Percentiles rank a stretch among this genome's conserved stretches.
Conservation (phyloP, 2,888 invertebrate species). For the Plemyria rubiginata region DNA sequence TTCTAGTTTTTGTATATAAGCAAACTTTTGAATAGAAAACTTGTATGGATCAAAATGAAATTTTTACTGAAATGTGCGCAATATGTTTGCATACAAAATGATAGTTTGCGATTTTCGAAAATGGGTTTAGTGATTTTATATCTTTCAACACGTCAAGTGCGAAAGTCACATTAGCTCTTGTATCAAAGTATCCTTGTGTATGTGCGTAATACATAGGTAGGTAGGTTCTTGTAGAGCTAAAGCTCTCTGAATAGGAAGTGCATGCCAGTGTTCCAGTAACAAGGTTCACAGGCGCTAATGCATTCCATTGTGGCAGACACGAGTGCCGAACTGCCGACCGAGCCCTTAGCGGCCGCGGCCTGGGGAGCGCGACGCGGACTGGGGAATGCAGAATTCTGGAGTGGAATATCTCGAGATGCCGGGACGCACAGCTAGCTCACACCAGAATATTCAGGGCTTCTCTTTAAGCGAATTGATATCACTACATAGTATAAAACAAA, state of each 20-base stretch:
- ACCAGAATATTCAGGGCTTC: not conserved
- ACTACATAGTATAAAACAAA: too few relatives aligned
- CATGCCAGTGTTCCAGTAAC: conserved; percentile 8
- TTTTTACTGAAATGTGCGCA: too few relatives aligned
- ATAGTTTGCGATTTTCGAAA: too few relatives aligned
- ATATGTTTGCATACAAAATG: too few relatives aligned
- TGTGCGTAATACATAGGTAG: not conserved
- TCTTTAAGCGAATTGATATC: not conserved
- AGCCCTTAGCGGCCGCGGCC: not conserved
- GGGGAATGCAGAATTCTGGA: conserved; percentile 14
- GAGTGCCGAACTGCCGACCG: too few relatives aligned
- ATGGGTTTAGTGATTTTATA: too few relatives aligned
- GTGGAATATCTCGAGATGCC: conserved; percentile 5
- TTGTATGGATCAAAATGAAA: too few relatives aligned
- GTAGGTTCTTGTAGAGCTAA: not conserved
- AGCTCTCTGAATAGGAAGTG: not conserved
- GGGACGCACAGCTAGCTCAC: conserved; percentile 1
- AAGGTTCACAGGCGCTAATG: conserved; percentile 10
- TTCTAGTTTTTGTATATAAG: too few relatives aligned
- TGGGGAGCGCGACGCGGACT: conserved; percentile 13
- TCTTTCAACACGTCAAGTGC: too few relatives aligned
- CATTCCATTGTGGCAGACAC: conserved; percentile 15
- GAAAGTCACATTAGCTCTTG: too few relatives aligned
- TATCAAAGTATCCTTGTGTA: too few relatives aligned
- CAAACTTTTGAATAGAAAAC: too few relatives aligned